Conservation (phyloP, 2,888 invertebrate genomes). For the Drosophila pseudotalamancana region DNA sequence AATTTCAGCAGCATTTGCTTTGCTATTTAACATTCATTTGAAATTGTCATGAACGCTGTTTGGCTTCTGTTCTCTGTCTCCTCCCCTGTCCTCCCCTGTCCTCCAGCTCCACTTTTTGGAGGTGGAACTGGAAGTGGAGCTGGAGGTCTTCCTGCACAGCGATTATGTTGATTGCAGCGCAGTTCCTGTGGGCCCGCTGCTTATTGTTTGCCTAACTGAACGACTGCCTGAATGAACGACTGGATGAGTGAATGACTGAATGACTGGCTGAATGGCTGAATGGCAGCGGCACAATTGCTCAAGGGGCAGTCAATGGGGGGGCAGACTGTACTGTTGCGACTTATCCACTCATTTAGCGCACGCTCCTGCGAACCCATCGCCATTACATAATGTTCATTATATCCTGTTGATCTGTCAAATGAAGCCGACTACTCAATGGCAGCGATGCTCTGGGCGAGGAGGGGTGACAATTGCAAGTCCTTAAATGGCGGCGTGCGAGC, state of each 20-base stretch:
- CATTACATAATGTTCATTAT: conserved; percentile 75
- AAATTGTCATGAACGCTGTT: conserved; percentile 71
- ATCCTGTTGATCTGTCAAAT: conserved; percentile 76
- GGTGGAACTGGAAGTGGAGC: background rate
- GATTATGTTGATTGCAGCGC: conserved; percentile 79
- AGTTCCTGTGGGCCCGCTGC: conserved; percentile 73
- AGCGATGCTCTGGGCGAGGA: no score
- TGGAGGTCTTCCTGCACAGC: conserved; percentile 65
- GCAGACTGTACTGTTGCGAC: background rate
- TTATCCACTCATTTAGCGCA: conserved; percentile 72
- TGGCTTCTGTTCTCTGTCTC: conserved; percentile 18
- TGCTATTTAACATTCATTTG: conserved; percentile 77
- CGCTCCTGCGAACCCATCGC: conserved; percentile 60
- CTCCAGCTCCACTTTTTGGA: background rate
- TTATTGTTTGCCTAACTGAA: conserved; percentile 77
- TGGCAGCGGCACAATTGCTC: conserved; percentile 51
- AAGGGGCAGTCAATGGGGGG: background rate
- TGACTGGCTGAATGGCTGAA: conserved; percentile 67
- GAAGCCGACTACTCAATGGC: conserved; percentile 49
- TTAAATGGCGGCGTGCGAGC: conserved; percentile 6
- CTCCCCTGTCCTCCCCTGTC: background rate
- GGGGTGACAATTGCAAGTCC: conserved; percentile 52
- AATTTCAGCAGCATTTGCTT: conserved; percentile 50
- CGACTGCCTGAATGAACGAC: conserved; percentile 67
- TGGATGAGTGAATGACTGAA: no score